A percentile compares a stretch with the other conserved stretches of the same genome.
Conservation (phyloP, 2,113 vertebrate genomes). For the Danio rerio region DNA sequence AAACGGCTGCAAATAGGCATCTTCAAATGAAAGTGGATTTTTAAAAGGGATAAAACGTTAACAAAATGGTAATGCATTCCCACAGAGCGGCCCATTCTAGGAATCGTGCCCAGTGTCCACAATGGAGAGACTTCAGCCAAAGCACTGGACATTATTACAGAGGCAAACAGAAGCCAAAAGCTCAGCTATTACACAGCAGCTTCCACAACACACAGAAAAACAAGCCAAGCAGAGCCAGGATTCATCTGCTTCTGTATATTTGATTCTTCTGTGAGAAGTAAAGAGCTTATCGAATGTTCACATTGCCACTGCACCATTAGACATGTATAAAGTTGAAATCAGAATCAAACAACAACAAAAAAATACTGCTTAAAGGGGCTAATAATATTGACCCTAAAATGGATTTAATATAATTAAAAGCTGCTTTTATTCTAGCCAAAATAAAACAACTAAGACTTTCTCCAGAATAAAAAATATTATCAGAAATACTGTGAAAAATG, state of each 20-base stretch:
- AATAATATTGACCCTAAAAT: too few species aligned
- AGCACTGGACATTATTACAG: conserved; percentile 46
- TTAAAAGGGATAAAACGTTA: background rate
- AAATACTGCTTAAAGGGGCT: too few species aligned
- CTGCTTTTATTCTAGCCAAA: too few species aligned
- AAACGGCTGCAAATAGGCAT: background rate
- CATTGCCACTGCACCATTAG: too few species aligned
- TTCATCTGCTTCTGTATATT: conserved; percentile 50
- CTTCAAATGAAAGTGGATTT: conserved; percentile 39
- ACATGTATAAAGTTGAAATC: too few species aligned
- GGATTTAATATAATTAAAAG: too few species aligned
- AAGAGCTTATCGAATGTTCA: too few species aligned
- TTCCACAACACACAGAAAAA: conserved; percentile 1
- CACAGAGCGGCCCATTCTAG: conserved; percentile 14
- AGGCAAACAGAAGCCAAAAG: conserved; percentile 33
- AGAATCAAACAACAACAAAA: too few species aligned
- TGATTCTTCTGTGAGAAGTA: conserved; percentile 32
- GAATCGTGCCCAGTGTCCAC: conserved; percentile 29
- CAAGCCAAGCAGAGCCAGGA: conserved; percentile 31
- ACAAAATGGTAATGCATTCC: conserved; percentile 40
- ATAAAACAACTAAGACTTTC: too few species aligned
- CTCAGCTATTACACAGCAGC: conserved; percentile 39
- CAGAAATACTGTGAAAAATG: too few species aligned
- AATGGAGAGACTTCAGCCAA: conserved; percentile 33
- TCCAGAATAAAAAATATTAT: too few species aligned